These are phyloP conservation scores for Ectobius pallidus DNA, from an alignment of 2,888 invertebrate species.

Conservation along the genomic window DNA sequence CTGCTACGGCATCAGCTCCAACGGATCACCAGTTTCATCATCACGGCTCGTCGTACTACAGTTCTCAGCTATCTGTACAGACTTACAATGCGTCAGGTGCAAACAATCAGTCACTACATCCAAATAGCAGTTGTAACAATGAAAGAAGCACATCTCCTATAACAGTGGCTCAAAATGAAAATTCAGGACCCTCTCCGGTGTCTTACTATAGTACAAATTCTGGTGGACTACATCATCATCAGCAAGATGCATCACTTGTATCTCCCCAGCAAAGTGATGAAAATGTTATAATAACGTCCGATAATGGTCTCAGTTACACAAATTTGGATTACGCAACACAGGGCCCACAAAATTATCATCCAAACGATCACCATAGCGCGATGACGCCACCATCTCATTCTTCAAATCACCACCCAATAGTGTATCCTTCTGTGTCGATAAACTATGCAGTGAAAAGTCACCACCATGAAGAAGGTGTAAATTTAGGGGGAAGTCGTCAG, in stretches of 20 bases:
- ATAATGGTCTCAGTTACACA: constrained; percentile 87
- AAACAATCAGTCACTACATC: neutral
- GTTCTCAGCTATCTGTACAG: constrained; percentile 45
- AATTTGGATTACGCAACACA: constrained; percentile 78
- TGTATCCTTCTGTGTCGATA: constrained; percentile 43
- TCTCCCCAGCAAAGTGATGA: neutral
- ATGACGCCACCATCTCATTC: constrained; percentile 32
- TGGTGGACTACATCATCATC: constrained; percentile 57
- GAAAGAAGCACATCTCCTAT: neutral
- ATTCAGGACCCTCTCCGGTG: neutral
- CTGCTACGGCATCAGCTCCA: constrained; percentile 24
- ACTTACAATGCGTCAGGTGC: constrained; percentile 49
- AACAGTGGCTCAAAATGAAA: neutral
- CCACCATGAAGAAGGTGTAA: constrained; percentile 35
- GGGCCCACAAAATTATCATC: constrained; percentile 51
- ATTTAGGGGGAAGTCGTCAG: neutral
- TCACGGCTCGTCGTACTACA: constrained; percentile 53
- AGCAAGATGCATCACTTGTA: neutral
- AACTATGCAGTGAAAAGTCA: constrained; percentile 47
- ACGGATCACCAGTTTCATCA: constrained; percentile 27
- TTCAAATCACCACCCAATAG: neutral
- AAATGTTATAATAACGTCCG: constrained; percentile 73
- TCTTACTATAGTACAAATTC: constrained; percentile 36
- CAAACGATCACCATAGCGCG: constrained; percentile 41
- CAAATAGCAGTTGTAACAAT: constrained; percentile 46